Conservation (phyloP, 2,797 vertebrate species). For the Halcyon badia region DNA sequence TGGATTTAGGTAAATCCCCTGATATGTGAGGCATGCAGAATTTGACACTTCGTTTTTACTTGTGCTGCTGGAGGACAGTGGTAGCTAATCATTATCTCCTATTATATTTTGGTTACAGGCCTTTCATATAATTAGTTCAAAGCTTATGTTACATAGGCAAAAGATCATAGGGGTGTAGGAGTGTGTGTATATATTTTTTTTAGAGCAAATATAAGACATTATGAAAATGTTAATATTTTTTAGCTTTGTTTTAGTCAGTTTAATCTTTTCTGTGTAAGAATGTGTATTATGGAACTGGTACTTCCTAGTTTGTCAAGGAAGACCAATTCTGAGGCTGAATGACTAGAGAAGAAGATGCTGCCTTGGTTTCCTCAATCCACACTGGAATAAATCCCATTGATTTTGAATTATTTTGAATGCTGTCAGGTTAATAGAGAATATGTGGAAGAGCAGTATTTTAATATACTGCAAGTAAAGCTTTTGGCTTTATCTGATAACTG, state of each 20-base stretch:
- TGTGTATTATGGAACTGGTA: neutral
- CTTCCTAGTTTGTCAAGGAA: neutral
- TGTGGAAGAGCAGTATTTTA: neutral
- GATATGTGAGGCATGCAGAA: neutral
- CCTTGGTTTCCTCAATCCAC: neutral
- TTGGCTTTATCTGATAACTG: neutral
- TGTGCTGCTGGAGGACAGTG: neutral
- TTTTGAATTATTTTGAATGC: neutral
- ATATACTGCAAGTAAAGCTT: neutral
- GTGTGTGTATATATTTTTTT: neutral
- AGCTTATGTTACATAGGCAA: neutral
- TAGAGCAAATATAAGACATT: neutral
- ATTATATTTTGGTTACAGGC: slow-evolving; percentile 7
- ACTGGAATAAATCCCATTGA: neutral
- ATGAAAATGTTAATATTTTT: neutral
- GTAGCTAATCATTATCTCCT: slow-evolving; percentile 5
- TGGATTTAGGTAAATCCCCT: slow-evolving; percentile 11
- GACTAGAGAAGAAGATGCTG: neutral
- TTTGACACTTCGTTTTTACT: slow-evolving; percentile 25
- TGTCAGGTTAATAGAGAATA: neutral
- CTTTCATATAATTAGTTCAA: neutral
- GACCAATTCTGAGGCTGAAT: neutral
- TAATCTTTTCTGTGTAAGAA: neutral
- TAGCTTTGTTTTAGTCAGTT: neutral
- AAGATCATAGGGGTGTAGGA: neutral